These are phyloP conservation scores for Habrosyne pyritoides DNA, from an alignment of 2,888 invertebrate genomes.

Conservation along the genomic window DNA sequence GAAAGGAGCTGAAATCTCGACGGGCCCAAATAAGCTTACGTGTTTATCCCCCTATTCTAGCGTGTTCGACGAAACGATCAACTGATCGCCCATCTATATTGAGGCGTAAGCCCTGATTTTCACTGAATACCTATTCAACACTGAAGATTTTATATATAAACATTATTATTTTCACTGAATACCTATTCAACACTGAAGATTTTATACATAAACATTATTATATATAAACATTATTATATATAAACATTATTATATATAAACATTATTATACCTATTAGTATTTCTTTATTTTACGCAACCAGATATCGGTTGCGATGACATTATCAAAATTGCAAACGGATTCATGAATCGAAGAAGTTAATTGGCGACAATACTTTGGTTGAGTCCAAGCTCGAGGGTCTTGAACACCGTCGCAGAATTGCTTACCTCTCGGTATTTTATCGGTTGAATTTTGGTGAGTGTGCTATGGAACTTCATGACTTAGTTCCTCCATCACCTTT, in stretches of 20 bases:
- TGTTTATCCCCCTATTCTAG: conserved; percentile 15
- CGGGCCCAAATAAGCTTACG: conserved; percentile 21
- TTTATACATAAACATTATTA: no score
- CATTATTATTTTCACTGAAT: conserved; percentile 15
- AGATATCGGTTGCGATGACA: background rate
- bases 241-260: no score
- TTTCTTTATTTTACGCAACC: background rate
- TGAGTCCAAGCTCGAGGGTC: no score
- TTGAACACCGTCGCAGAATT: no score
- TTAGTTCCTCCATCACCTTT: no score
- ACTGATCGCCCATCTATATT: conserved; percentile 26
- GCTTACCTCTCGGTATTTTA: no score
- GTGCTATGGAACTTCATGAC: no score
- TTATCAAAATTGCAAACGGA: background rate
- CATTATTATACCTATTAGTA: no score
- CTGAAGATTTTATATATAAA: background rate
- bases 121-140: conserved; percentile 16
- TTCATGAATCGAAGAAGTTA: no score
- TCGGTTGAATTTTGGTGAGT: no score
- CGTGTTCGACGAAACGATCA: conserved; percentile 26
- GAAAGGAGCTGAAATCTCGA: conserved; percentile 36
- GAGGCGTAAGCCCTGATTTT: conserved; percentile 17
- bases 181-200: conserved; percentile 8
- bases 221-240: no score
- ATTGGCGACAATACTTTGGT: no score